Conservation (phyloP, 2,113 vertebrate species). For the Falco punctatus region DNA sequence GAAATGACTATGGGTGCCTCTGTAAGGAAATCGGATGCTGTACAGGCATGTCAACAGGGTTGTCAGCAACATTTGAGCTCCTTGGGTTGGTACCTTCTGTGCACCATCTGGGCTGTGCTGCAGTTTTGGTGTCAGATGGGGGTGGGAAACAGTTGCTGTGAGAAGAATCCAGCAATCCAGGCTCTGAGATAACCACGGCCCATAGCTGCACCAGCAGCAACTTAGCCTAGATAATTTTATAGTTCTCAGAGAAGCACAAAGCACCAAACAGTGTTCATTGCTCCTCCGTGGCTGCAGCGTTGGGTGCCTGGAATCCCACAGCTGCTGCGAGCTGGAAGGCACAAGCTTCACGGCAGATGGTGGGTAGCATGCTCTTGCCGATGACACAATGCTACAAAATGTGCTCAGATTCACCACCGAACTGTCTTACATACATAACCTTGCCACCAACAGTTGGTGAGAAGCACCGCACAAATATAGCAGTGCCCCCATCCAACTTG, state of each 20-base stretch:
- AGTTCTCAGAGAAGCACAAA: neutral
- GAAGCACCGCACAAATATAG: neutral
- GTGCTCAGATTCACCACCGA: neutral
- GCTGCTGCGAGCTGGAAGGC: conserved; percentile 8
- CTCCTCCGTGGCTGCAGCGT: rapidly evolving
- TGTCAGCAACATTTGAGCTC: conserved; percentile 24
- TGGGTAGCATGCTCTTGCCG: neutral
- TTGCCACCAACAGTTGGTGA: conserved; percentile 21
- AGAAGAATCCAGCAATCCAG: neutral
- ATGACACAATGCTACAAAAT: neutral
- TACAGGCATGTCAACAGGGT: neutral
- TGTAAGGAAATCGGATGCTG: neutral
- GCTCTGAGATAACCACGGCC: neutral
- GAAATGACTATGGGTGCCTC: neutral
- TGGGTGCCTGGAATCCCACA: neutral
- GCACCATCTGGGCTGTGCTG: conserved; percentile 29
- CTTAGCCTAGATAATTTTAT: neutral
- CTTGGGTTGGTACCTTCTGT: neutral
- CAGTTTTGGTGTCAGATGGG: neutral
- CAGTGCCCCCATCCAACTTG: neutral
- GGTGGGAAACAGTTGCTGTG: neutral
- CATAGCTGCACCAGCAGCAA: neutral
- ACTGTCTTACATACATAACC: neutral
- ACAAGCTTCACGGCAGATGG: neutral
- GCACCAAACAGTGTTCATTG: neutral